These are phyloP conservation scores for Caloenas nicobarica DNA, from an alignment of 2,113 vertebrate genomes.

Conservation along the genomic window DNA sequence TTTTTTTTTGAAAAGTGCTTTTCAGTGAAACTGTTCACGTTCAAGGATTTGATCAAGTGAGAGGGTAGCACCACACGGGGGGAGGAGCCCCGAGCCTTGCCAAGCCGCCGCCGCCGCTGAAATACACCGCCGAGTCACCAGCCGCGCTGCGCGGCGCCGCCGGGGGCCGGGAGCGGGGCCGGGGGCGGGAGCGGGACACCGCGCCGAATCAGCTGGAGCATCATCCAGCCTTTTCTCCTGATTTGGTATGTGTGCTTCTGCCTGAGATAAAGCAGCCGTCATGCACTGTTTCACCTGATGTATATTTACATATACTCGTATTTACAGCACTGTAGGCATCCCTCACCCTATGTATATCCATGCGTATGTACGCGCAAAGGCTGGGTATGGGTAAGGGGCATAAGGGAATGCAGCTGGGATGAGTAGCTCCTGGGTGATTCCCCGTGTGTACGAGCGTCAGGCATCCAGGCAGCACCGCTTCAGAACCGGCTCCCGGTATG, in stretches of 20 bases:
- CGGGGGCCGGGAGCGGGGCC: constrained; percentile 16
- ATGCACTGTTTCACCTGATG: background rate
- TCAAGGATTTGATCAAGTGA: constrained; percentile 84
- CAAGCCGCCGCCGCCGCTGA: constrained; percentile 67
- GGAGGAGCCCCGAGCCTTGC: constrained; percentile 84
- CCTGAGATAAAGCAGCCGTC: background rate
- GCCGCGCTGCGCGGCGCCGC: constrained; percentile 16
- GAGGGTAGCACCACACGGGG: constrained; percentile 79
- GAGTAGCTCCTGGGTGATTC: background rate
- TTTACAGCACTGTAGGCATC: background rate
- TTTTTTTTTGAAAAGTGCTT: constrained; percentile 76
- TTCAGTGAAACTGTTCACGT: constrained; percentile 90
- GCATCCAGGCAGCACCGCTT: background rate
- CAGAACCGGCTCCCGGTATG: background rate
- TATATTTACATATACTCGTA: background rate
- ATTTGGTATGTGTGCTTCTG: constrained; percentile 8
- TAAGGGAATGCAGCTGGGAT: background rate
- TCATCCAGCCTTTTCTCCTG: constrained; percentile 21
- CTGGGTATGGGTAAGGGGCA: background rate
- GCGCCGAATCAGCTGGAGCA: constrained; percentile 41
- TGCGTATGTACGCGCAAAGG: background rate
- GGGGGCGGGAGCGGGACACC: constrained; percentile 33
- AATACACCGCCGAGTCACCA: constrained; percentile 40
- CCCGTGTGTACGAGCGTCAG: background rate
- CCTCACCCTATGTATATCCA: background rate